Base-by-base conservation (phyloP, 1,140 invertebrate species). In the Papilio helenus region DNA sequence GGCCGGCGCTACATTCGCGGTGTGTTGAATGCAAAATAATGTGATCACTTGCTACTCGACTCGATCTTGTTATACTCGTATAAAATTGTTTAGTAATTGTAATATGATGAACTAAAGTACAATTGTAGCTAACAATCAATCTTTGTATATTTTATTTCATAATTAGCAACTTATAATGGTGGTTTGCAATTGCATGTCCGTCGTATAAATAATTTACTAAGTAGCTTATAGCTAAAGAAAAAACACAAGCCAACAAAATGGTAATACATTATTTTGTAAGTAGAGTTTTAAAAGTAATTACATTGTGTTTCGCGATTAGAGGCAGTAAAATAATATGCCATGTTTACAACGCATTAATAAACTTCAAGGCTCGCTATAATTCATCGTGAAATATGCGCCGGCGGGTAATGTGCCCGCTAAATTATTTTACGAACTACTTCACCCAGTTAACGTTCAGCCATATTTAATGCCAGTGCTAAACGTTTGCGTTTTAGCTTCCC, bases 341-440 rank as follows among this genome's bases (percentile, higher is more conserved):
- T 77, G 76, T 77, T 77, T 77, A 77, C 76, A 77, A 42, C 76
- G 55, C 76, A 77, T 77, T 77, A 77, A 77, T 77, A 77, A 77
- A 77, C 51, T 76, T 65, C 76, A 77, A 77, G 76, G 76, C 76
- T 65, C 18, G 76, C 29, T 20, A 77, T 77, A 77, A 65, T 77
- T 77, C 76, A 77, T 77, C 20, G 76, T 77, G 76, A 77, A 77
- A 65, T 77, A 77, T 61, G 34, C 55, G 29, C n/a, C 23, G 55
- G 55, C 55, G 34, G 20, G 55, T 77, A 65, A 65, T 49, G 55
- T 61, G 76, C 51, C 76, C 29, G 39, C 29, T 77, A 77, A 77
- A 77, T 77, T 77, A 77, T 77, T 77, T 77, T 44, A 61, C 55
- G 34, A 77, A 77, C 76, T 77, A 77, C 76, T 65, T 77, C 55